Conservation (phyloP, 2,888 invertebrate genomes). For the Drosophila imparisetae region DNA sequence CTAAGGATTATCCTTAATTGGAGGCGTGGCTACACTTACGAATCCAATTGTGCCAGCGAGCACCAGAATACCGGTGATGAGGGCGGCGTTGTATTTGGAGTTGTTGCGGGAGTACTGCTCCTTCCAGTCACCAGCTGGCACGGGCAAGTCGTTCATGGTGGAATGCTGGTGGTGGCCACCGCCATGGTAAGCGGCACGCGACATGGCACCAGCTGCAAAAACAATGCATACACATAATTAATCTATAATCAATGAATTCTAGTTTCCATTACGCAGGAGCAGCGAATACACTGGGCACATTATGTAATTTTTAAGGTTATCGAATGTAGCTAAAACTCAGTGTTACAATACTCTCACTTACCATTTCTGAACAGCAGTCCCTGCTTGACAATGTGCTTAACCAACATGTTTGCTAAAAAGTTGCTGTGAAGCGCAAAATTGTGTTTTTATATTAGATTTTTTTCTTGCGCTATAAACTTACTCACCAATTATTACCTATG, state of each 20-base stretch:
- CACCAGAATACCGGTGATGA: slow-evolving; percentile 87
- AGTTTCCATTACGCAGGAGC: slow-evolving; percentile 16
- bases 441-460: slow-evolving; percentile 32
- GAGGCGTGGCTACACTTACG: slow-evolving; percentile 61
- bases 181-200: slow-evolving; percentile 82
- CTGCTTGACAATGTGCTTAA: slow-evolving; percentile 80
- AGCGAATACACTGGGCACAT: slow-evolving; percentile 40
- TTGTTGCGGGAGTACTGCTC: slow-evolving; percentile 88
- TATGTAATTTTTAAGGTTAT: slow-evolving; percentile 83
- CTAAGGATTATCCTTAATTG: neutral
- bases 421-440: slow-evolving; percentile 7
- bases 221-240: neutral
- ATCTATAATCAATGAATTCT: slow-evolving; percentile 7
- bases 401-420: slow-evolving; percentile 80
- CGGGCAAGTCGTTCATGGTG: slow-evolving; percentile 91
- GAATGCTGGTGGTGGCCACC: slow-evolving; percentile 70
- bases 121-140: slow-evolving; percentile 92
- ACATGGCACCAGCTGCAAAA: slow-evolving; percentile 77
- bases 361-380: slow-evolving; percentile 82
- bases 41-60: slow-evolving; percentile 83
- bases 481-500: slow-evolving; percentile 54
- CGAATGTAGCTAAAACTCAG: slow-evolving; percentile 15
- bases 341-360: slow-evolving; percentile 42
- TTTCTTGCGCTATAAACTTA: slow-evolving; percentile 22
- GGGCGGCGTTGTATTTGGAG: slow-evolving; percentile 88